Base-by-base conservation (phyloP, 1,140 invertebrate species). In the Hylaeus anthracinus region DNA sequence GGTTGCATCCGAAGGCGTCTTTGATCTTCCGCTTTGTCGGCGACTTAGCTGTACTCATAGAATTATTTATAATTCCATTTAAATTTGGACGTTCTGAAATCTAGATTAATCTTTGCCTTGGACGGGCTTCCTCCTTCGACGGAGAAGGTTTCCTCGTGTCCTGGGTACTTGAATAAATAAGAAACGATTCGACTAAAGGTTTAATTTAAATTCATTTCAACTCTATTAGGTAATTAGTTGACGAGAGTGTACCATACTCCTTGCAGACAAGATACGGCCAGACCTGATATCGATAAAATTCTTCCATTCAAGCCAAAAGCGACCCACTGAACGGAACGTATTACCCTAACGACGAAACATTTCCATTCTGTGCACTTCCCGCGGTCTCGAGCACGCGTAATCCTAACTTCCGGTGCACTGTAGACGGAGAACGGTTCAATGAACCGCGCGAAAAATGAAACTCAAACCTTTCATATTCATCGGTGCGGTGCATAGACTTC, bases 381-480 rank as follows among this genome's bases (percentile, higher is more conserved):
- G 14, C 37, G 45, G 55, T 45, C 64, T 12, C 48, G 5, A 39
- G n/a, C n/a, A 67, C 55, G 56, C 70, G 72, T 80, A 80, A 80
- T 75, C 64, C 10, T 0, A 6, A 8, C 45, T 75, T 80, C 79
- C 79, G 45, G 79, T 9, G 48, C 5, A 14, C 45, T 37, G 15
- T 53, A 45, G 37, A 72, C 60, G 37, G 41, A 6, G 39, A 14
- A 8, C 9, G 55, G 79, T 80, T 78, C 79, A 67, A 66, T 69
- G 78, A 74, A 73, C 78, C 45, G 60, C 43, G 43, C 12, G 72
- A 75, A 80, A 80, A 80, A 75, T 80, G 55, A 67, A 75, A 69
- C 63, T 5, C 6, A 71, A 67, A 60, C 43, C 60, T 86, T 73
- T 81, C 61, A 74, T 85, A 86, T 73, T 81, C 65, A 61, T 81